Evolutionary conservation across 2,888 invertebrate genomes (phyloP).

Genomic region (Linnaemya tessellans): DNA sequence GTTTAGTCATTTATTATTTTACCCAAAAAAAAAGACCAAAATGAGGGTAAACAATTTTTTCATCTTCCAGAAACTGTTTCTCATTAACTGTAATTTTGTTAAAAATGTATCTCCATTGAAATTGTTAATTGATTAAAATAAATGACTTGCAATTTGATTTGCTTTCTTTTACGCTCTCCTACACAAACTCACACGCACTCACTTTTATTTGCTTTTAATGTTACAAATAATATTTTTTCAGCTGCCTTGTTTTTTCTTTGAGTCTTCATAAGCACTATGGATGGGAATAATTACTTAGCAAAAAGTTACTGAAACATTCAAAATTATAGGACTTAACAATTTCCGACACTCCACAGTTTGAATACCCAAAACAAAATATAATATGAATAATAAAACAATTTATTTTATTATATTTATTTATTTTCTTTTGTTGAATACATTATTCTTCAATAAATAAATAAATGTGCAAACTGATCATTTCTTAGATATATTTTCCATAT

Average conservation of each 20-base stretch:
- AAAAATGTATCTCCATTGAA: constrained; percentile 41
- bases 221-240: not conserved
- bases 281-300: too few species aligned
- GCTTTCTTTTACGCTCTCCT: constrained; percentile 5
- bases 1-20: constrained; percentile 12
- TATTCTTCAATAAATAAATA: too few species aligned
- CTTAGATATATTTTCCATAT: too few species aligned
- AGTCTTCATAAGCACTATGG: not conserved
- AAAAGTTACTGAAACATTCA: too few species aligned
- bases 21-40: not conserved
- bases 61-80: constrained; percentile 11
- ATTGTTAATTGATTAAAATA: constrained; percentile 51
- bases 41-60: not conserved
- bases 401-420: too few species aligned
- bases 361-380: too few species aligned
- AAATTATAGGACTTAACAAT: too few species aligned
- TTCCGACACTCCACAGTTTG: too few species aligned
- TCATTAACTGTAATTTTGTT: constrained; percentile 47
- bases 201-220: not conserved
- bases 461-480: too few species aligned
- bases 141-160: constrained; percentile 36
- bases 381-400: too few species aligned
- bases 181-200: constrained; percentile 1
- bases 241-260: not conserved
- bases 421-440: too few species aligned